Evolutionary conservation across 30 jellyfish, hydroid and myxozoan genomes (phyloP), one percentile per base, ranked within the genome.

Genomic region (Rhopilema esculentum): DNA sequence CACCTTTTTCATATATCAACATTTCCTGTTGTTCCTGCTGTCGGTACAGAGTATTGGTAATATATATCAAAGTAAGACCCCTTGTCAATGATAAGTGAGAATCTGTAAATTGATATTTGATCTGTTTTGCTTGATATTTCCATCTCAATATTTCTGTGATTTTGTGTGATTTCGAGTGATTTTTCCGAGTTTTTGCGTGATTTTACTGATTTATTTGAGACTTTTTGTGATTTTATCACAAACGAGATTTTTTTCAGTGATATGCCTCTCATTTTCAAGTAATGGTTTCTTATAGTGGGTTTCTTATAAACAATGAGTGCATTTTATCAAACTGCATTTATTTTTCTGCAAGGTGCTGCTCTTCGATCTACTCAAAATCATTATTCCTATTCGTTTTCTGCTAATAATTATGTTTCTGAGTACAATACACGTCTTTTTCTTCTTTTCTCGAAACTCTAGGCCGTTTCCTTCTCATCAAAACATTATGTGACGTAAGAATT

Each of bases 371-470:
- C 30, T 63, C 73, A 21, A 20, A 25, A 63, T 63, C 73, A 63
- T 63, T 63, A 63, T 63, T 63, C 27, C 27, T 63, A 63, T 63
- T 63, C 73, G 73, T 63, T 63, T 63, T 63, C 73, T 63, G 73
- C 73, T 20, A 63, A 63, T 63, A 25, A 63, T 63, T 21, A 63
- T 63, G 30, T 63, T 63, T 63, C 73, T 63, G 30, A 63, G 73
- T 25, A 63, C 73, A 63, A 63, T 63, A 20, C 73, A 63, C 27
- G 73, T 63, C 30, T 21, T 63, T 20, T 25, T 20, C 30, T 63
- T 63, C 73, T 63, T 63, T 63, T 63, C 73, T 63, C 73, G 73
- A 63, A 63, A 63, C 57, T 40, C 57, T 40, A 40, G 57, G 57
- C 57, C 57, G 57, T 40, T 40, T 40, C 57, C 57, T 40, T 40